These are phyloP conservation scores for Drosophila borborema DNA, from an alignment of 2,888 invertebrate species.

Conservation along the genomic window DNA sequence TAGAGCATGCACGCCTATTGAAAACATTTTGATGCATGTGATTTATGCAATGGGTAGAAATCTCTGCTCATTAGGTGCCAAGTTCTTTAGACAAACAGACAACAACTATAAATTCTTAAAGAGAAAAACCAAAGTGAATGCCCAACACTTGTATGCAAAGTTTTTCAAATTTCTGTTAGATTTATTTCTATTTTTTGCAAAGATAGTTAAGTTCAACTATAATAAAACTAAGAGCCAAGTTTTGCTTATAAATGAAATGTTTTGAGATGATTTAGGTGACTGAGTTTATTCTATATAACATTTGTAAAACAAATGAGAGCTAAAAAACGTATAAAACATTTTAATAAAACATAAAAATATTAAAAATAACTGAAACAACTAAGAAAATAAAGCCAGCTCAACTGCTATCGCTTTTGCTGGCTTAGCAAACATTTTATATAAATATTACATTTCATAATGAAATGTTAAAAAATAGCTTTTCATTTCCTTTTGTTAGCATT, in stretches of 20 bases:
- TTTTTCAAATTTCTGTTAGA: no score
- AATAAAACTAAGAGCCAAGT: no score
- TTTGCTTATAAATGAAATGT: no score
- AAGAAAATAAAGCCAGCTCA: not conserved
- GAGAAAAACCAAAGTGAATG: constrained; percentile 14
- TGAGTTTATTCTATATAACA: no score
- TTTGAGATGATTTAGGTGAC: no score
- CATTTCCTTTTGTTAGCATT: constrained; percentile 2
- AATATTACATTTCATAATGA: no score
- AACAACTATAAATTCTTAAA: constrained; percentile 55
- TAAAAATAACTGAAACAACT: not conserved
- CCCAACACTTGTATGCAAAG: not conserved
- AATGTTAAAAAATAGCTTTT: not conserved
- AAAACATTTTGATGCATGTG: constrained; percentile 76
- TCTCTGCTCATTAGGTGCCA: constrained; percentile 75
- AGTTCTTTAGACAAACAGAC: constrained; percentile 24
- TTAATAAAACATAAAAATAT: not conserved
- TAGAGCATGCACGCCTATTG: constrained; percentile 60
- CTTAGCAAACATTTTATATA: not conserved
- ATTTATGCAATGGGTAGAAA: constrained; percentile 69
- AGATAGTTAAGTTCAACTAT: no score
- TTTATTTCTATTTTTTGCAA: no score
- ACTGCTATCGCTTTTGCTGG: not conserved
- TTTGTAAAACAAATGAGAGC: no score
- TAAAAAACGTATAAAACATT: not conserved